Base-by-base conservation (phyloP, 1,140 invertebrate genomes). In the Saccostrea echinata region DNA sequence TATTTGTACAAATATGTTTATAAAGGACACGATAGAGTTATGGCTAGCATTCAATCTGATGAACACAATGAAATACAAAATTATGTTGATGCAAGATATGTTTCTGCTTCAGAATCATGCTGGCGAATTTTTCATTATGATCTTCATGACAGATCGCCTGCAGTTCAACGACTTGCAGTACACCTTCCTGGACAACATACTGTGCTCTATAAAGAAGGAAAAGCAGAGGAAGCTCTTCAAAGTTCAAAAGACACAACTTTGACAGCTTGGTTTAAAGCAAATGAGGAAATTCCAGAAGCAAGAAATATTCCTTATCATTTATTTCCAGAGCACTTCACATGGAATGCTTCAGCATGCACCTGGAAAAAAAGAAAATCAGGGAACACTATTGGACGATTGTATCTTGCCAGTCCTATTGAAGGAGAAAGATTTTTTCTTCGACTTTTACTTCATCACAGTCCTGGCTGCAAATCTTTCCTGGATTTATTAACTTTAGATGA, bases 171-270 rank as follows among this genome's bases (percentile, higher is more conserved):
- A 88, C 92, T 96, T 52, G 92, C 92, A 11, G 95, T 96, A 13
- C 95, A 96, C 94, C 89, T 96, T 21, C 92, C 94, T 91, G 94
- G 94, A 92, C 93, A 94, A 86, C 95, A 96, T 91, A 53, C 93
- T 90, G 92, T 94, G 83, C 94, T 95, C 89, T 95, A 94, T 88
- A 95, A 89, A 71, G 82, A 84, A 76, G 30, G 86, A 24, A 95
- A 93, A 88, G 90, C 88, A 16, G 57, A 35, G 80, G 68, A 94
- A 27, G 90, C 84, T 88, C 91, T 90, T 35, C 81, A 71, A 84
- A 87, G 80, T 83, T 92, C 94, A 88, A 93, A 92, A 84, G 84
- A 89, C 52, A 95, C 95, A 89, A 95, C 95, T 88, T 90, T 95
- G 21, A 93, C 92, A 30, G 92, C 88, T 12, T 95, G 95, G 90